Percentiles rank a stretch among this genome's conserved stretches.
These are phyloP conservation scores for Apotomis betuletana DNA, from an alignment of 2,888 invertebrate species.

Conservation along the genomic window DNA sequence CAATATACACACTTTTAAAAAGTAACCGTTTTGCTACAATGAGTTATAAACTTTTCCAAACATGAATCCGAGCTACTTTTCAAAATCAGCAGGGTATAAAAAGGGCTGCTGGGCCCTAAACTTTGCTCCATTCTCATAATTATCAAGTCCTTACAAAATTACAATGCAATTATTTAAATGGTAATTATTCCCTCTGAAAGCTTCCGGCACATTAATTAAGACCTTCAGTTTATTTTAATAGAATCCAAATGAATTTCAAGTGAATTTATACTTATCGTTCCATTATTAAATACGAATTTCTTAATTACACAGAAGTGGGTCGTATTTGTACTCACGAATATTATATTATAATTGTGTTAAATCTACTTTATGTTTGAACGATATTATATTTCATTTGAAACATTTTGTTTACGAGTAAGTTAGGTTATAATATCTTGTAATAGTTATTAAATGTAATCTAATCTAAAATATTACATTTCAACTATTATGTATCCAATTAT, in stretches of 20 bases:
- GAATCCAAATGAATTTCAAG: constrained; percentile 30
- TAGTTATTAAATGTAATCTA: no score
- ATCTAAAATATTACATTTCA: no score
- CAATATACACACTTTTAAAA: no score
- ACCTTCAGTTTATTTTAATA: constrained; percentile 32
- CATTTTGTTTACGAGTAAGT: neutral
- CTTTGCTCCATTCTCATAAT: constrained; percentile 29
- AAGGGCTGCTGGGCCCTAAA: neutral
- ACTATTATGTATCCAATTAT: no score
- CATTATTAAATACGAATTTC: constrained; percentile 20
- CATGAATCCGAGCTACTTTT: constrained; percentile 1
- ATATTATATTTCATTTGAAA: neutral
- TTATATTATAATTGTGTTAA: neutral
- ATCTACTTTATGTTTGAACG: neutral
- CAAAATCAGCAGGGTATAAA: neutral
- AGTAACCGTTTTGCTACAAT: neutral
- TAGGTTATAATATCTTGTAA: no score
- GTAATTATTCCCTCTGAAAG: constrained; percentile 31
- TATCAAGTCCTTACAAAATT: constrained; percentile 36
- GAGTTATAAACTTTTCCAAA: constrained; percentile 1
- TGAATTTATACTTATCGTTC: constrained; percentile 25
- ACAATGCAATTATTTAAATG: constrained; percentile 37
- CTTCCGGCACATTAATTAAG: constrained; percentile 38
- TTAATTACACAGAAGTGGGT: neutral
- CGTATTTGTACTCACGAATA: neutral